A percentile compares a stretch with the other conserved stretches of the same genome.
phyloP scores from a whole-genome alignment of 2,888 invertebrate species.

The Amblyjoppa proteus region DNA sequence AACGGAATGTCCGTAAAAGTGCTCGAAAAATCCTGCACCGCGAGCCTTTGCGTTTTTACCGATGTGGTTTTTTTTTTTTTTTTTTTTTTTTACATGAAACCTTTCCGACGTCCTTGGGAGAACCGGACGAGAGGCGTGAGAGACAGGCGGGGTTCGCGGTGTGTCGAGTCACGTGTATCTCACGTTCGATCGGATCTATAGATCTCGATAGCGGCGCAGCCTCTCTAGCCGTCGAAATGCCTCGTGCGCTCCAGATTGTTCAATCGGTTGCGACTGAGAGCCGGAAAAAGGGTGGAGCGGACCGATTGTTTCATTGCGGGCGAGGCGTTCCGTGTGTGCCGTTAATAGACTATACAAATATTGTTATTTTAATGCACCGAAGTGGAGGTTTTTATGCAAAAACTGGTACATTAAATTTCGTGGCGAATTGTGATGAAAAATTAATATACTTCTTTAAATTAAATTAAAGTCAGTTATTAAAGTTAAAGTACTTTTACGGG shows the following conservation, averaged over 20 bases:
- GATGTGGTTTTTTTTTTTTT: not conserved
- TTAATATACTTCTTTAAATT: too few relatives aligned
- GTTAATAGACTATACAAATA: not conserved
- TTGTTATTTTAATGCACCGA: too few relatives aligned
- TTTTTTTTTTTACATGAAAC: constrained; percentile 52
- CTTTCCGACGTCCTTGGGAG: constrained; percentile 59
- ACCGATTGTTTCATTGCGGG: constrained; percentile 44
- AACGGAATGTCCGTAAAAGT: constrained; percentile 59
- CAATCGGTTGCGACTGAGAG: constrained; percentile 36
- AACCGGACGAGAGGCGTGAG: constrained; percentile 61
- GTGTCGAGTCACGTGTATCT: constrained; percentile 65
- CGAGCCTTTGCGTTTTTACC: not conserved
- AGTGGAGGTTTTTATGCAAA: too few relatives aligned
- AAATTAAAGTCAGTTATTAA: too few relatives aligned
- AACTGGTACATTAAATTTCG: not conserved
- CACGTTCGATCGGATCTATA: constrained; percentile 66
- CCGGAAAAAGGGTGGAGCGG: constrained; percentile 41
- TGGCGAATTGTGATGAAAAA: not conserved
- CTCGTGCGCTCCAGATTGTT: constrained; percentile 47
- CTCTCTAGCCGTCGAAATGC: too few relatives aligned
- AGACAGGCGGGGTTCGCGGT: constrained; percentile 48
- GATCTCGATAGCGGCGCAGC: constrained; percentile 42
- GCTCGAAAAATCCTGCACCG: constrained; percentile 54
- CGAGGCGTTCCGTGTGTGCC: too few relatives aligned
- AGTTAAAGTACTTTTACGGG: too few relatives aligned